phyloP scores from a whole-genome alignment of 2,888 invertebrate species.

The Nowickia ferox region DNA sequence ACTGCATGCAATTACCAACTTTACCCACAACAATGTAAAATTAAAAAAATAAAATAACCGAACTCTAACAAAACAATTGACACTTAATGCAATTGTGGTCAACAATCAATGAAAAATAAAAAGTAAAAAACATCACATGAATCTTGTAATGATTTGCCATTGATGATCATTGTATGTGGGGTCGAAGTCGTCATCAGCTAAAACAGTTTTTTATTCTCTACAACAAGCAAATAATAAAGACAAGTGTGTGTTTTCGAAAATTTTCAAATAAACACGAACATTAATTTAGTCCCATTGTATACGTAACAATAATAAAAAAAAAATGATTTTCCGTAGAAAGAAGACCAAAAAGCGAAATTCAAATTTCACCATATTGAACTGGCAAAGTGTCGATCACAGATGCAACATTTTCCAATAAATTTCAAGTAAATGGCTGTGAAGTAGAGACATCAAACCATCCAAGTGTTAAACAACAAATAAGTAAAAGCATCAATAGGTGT shows the following conservation, averaged over 20 bases:
- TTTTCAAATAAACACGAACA: slow-evolving; percentile 66
- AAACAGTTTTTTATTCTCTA: slow-evolving; percentile 21
- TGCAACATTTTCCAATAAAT: slow-evolving; percentile 56
- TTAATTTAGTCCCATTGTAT: slow-evolving; percentile 66
- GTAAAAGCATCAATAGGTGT: slow-evolving; percentile 3
- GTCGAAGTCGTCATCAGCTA: slow-evolving; percentile 22
- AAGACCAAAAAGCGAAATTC: slow-evolving; percentile 13
- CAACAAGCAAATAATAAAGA: slow-evolving; percentile 61
- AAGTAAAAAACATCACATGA: slow-evolving; percentile 18
- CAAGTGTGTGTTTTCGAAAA: slow-evolving; percentile 66
- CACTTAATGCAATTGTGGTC: slow-evolving; percentile 70
- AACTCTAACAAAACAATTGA: slow-evolving; percentile 65
- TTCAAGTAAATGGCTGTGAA: slow-evolving; percentile 19
- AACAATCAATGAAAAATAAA: slow-evolving; percentile 27
- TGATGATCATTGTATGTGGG: slow-evolving; percentile 59
- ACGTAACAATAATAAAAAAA: not conserved
- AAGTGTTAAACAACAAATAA: slow-evolving; percentile 2
- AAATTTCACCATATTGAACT: slow-evolving; percentile 54
- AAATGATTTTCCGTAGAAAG: not conserved
- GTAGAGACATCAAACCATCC: not conserved
- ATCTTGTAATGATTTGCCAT: slow-evolving; percentile 49
- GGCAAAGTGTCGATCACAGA: slow-evolving; percentile 70
- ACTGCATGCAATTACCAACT: slow-evolving; percentile 45
- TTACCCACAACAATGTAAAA: slow-evolving; percentile 33
- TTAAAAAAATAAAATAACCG: slow-evolving; percentile 11